Conservation (phyloP, 1,140 invertebrate genomes). For the Nebria ingens region DNA sequence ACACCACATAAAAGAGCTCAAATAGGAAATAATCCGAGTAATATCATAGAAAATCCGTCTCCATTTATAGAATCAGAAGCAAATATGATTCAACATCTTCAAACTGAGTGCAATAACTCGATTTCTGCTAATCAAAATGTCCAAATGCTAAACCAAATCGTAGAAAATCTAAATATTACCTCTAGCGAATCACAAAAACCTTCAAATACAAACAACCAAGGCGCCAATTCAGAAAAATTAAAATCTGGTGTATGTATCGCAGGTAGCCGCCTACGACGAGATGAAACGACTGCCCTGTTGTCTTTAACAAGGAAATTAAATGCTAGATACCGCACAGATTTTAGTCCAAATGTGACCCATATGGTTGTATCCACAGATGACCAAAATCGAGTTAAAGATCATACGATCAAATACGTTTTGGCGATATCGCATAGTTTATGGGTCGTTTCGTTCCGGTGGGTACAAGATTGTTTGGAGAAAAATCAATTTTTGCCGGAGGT, state of each 20-base stretch:
- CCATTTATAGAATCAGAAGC: too few relatives aligned
- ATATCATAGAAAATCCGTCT: too few relatives aligned
- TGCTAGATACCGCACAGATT: slow-evolving; percentile 20
- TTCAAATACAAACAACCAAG: too few relatives aligned
- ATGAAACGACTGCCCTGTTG: slow-evolving; percentile 22
- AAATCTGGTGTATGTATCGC: slow-evolving; percentile 19
- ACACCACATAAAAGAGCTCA: too few relatives aligned
- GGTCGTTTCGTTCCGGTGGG: slow-evolving; percentile 29
- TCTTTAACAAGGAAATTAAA: slow-evolving; percentile 26
- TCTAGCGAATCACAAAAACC: too few relatives aligned
- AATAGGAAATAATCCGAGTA: too few relatives aligned
- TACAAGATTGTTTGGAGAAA: slow-evolving; percentile 25
- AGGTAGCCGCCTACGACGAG: slow-evolving; percentile 22
- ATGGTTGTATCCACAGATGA: slow-evolving; percentile 26
- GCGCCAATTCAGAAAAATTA: neutral
- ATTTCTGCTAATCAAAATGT: too few relatives aligned
- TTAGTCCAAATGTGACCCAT: slow-evolving; percentile 26
- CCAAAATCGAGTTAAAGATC: slow-evolving; percentile 24
- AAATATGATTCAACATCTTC: too few relatives aligned
- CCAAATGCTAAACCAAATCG: too few relatives aligned
- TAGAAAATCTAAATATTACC: too few relatives aligned
- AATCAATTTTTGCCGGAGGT: slow-evolving; percentile 29
- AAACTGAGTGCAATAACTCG: too few relatives aligned
- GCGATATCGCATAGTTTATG: slow-evolving; percentile 31
- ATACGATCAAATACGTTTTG: slow-evolving; percentile 31